These are phyloP conservation scores for Melanotaenia boesemani DNA, from an alignment of 2,797 vertebrate genomes.

Conservation along the genomic window DNA sequence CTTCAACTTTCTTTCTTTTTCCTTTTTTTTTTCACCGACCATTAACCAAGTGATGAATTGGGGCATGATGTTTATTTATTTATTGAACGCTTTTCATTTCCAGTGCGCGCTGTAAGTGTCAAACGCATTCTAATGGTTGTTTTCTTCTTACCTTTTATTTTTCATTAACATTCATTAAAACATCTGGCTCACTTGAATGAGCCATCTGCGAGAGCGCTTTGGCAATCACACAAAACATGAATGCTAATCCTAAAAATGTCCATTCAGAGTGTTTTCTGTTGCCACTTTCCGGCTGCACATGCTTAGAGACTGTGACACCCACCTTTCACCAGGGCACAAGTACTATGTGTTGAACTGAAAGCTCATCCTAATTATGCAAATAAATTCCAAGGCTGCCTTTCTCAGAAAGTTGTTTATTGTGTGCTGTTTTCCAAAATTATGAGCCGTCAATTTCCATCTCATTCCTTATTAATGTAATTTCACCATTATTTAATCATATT, in stretches of 20 bases:
- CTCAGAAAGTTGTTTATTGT: constrained; percentile 77
- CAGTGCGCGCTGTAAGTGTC: constrained; percentile 74
- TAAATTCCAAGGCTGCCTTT: constrained; percentile 67
- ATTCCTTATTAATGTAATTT: constrained; percentile 86
- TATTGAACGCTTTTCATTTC: constrained; percentile 78
- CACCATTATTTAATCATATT: constrained; percentile 84
- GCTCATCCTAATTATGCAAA: constrained; percentile 73
- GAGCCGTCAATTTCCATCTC: constrained; percentile 82
- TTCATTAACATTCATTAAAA: constrained; percentile 88
- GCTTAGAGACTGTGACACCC: constrained; percentile 34
- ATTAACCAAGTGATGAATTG: constrained; percentile 83
- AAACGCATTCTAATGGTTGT: constrained; percentile 82
- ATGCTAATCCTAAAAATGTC: constrained; percentile 71
- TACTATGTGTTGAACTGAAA: constrained; percentile 20
- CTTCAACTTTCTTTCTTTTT: constrained; percentile 67
- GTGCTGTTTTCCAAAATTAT: constrained; percentile 76
- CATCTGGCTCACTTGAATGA: constrained; percentile 84
- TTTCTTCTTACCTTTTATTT: constrained; percentile 84
- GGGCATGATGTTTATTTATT: constrained; percentile 83
- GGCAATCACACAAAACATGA: constrained; percentile 65
- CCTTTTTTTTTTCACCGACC: constrained; percentile 68
- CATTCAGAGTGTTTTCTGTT: constrained; percentile 41
- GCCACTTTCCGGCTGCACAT: constrained; percentile 31
- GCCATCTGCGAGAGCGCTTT: constrained; percentile 79
- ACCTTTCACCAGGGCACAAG: constrained; percentile 21